Conservation (phyloP, 2,888 invertebrate genomes). For the Heliconius aoede region DNA sequence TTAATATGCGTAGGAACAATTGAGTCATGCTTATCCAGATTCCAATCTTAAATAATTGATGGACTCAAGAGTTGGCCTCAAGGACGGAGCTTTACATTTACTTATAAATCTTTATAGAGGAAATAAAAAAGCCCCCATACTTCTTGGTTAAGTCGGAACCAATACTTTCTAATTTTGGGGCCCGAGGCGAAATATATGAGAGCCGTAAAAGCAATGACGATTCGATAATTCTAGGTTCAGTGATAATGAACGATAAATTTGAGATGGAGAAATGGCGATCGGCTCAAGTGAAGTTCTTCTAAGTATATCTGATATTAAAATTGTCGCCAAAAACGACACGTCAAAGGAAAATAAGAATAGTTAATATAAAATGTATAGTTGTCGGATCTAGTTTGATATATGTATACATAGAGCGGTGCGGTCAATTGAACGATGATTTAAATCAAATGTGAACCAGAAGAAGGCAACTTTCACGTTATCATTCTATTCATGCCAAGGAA, state of each 20-base stretch:
- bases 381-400: conserved; percentile 60
- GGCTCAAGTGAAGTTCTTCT: conserved; percentile 35
- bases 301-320: conserved; percentile 44
- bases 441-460: conserved; percentile 63
- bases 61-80: conserved; percentile 55
- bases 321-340: conserved; percentile 26
- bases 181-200: conserved; percentile 74
- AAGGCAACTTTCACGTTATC: conserved; percentile 71
- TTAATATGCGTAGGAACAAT: conserved; percentile 53
- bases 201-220: conserved; percentile 68
- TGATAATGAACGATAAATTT: conserved; percentile 50
- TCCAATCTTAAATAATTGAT: conserved; percentile 67
- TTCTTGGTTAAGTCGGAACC: conserved; percentile 55
- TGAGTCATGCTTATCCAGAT: conserved; percentile 54
- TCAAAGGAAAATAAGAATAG: conserved; percentile 44
- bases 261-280: conserved; percentile 44
- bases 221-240: conserved; percentile 56
- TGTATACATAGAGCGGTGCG: conserved; percentile 61
- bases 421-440: conserved; percentile 60
- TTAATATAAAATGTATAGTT: conserved; percentile 47
- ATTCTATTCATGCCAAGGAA: conserved; percentile 59
- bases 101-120: conserved; percentile 75
- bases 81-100: conserved; percentile 58
- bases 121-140: conserved; percentile 59
- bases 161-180: conserved; percentile 80